phyloP scores from a whole-genome alignment of 2,113 vertebrate species.

The Protobothrops mucrosquamatus region DNA sequence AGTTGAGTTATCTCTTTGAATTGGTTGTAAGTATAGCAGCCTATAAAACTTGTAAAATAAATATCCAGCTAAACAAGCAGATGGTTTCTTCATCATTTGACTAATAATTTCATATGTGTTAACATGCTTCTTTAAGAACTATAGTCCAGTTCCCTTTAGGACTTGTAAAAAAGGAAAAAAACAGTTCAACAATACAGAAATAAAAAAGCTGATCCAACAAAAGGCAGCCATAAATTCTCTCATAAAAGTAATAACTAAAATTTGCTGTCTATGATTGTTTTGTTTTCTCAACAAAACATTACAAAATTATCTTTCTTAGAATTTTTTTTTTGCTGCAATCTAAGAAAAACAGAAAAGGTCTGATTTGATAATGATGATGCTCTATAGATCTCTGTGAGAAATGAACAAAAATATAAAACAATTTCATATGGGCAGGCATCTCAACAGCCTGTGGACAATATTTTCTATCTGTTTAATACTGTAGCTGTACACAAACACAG shows the following conservation, averaged over 20 bases:
- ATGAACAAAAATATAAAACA: background rate
- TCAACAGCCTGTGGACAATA: background rate
- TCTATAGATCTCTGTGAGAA: background rate
- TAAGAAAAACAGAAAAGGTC: background rate
- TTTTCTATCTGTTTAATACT: background rate
- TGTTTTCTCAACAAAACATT: background rate
- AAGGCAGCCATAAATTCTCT: background rate
- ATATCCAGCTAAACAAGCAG: background rate
- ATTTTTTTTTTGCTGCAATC: background rate
- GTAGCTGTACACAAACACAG: background rate
- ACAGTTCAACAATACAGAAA: background rate
- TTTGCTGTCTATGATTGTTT: background rate
- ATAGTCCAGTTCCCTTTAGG: background rate
- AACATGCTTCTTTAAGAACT: background rate
- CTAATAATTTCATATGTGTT: background rate
- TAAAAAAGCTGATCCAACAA: background rate
- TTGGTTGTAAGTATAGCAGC: background rate
- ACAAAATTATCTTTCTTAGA: background rate
- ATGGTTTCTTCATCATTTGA: background rate
- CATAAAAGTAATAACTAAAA: background rate
- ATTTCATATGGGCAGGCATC: background rate
- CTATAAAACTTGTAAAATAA: background rate
- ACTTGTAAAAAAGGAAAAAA: background rate
- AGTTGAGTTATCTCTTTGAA: background rate
- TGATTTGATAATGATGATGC: background rate